These are phyloP conservation scores for Fundulus diaphanus DNA, from an alignment of 2,797 vertebrate genomes.

Conservation along the genomic window DNA sequence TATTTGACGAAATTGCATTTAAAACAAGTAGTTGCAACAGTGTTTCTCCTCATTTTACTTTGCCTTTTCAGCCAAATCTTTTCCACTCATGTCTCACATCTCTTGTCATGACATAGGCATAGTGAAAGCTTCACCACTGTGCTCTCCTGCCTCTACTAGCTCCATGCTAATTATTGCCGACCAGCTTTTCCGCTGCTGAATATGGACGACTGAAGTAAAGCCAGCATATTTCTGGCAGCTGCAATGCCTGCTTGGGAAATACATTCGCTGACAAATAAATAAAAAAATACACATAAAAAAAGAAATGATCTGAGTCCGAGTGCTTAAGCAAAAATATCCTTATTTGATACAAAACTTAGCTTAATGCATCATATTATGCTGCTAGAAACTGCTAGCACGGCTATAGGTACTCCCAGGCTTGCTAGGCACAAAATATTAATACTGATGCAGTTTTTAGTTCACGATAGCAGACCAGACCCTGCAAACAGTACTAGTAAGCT, in stretches of 20 bases:
- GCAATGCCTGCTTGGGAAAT: not conserved
- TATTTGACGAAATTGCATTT: not conserved
- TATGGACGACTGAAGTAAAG: not conserved
- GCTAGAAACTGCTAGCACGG: not conserved
- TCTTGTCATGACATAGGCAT: not conserved
- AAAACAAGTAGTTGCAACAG: not conserved
- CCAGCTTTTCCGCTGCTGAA: not conserved
- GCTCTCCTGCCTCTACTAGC: not conserved
- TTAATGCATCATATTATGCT: not conserved
- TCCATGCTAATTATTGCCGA: not conserved
- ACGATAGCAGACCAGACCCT: slow-evolving; percentile 27
- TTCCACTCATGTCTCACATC: not conserved
- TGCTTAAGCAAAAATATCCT: not conserved
- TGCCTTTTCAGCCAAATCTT: not conserved
- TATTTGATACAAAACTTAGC: not conserved
- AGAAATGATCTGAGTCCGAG: not conserved
- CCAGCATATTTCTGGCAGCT: not conserved
- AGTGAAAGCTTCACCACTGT: not conserved
- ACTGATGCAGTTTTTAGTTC: slow-evolving; percentile 8
- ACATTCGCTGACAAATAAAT: not conserved
- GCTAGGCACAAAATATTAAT: slow-evolving; percentile 27
- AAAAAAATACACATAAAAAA: not conserved
- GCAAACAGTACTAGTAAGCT: slow-evolving; percentile 36
- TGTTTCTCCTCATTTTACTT: not conserved
- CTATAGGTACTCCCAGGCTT: not conserved